Evolutionary conservation across 1,140 invertebrate genomes (phyloP).

Genomic region (Bilobella aurantiaca): DNA sequence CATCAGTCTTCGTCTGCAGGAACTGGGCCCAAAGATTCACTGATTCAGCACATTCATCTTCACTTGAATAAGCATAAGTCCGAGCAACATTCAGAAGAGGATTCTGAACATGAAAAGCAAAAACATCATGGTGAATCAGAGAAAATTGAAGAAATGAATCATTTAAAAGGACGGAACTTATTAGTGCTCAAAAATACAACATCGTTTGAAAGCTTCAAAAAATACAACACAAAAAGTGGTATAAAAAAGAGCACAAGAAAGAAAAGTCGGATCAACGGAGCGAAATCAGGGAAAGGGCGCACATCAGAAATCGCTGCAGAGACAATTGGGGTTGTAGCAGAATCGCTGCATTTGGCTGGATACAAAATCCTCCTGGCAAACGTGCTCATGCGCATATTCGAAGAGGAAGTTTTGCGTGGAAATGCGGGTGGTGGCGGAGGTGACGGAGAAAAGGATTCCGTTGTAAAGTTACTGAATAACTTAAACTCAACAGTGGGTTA

Average conservation of each 20-base stretch:
- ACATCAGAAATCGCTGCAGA: neutral
- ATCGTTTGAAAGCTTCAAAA: neutral
- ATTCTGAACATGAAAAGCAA: neutral
- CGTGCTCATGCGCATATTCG: neutral
- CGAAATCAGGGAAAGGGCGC: neutral
- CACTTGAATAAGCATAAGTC: neutral
- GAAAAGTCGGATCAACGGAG: neutral
- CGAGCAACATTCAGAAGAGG: neutral
- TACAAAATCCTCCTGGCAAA: neutral
- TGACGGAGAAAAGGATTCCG: neutral
- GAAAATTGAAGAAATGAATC: neutral
- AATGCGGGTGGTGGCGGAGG: neutral
- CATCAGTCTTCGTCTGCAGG: neutral
- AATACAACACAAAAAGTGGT: neutral
- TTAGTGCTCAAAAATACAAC: too few species aligned
- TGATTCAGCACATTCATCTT: constrained; percentile 4
- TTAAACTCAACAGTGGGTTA: constrained; percentile 1
- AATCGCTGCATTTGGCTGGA: neutral
- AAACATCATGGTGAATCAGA: neutral
- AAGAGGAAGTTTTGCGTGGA: neutral
- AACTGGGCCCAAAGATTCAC: neutral
- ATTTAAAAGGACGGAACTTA: neutral
- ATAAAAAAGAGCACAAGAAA: neutral
- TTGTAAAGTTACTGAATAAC: neutral
- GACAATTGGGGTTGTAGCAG: neutral